These are phyloP conservation scores for Heliconius ethilla DNA, from an alignment of 2,888 invertebrate species.

Conservation along the genomic window DNA sequence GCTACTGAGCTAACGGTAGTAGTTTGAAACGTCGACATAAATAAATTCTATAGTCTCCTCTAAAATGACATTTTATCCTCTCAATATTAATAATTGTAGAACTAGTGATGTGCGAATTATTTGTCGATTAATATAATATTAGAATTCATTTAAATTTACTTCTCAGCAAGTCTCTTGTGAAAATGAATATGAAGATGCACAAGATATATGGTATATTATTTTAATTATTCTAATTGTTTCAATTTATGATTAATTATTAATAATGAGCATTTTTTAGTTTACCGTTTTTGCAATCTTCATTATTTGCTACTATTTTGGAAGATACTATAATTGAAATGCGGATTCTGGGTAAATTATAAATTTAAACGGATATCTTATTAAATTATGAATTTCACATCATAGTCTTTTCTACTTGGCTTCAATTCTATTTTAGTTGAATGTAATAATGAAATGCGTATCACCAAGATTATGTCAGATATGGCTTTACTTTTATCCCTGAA, in stretches of 20 bases:
- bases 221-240: not conserved
- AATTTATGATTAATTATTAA: not conserved
- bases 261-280: conserved; percentile 44
- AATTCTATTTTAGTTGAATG: conserved; percentile 47
- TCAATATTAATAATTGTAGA: conserved; percentile 3
- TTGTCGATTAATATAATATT: conserved; percentile 1
- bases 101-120: not conserved
- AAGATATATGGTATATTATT: conserved; percentile 10
- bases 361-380: not conserved
- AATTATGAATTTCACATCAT: not conserved
- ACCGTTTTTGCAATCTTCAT: conserved; percentile 48
- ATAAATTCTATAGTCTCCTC: not conserved
- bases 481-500: conserved; percentile 47
- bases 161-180: not conserved
- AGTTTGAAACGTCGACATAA: conserved; percentile 4
- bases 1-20: conserved; percentile 14
- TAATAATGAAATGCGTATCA: conserved; percentile 52
- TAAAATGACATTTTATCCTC: conserved; percentile 17
- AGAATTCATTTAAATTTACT: not conserved
- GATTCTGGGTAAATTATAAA: conserved; percentile 49
- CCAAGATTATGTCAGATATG: conserved; percentile 50
- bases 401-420: not conserved
- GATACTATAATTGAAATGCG: conserved; percentile 52
- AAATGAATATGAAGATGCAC: not conserved
- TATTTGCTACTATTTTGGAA: conserved; percentile 54